Evolutionary conservation across 2,113 vertebrate species (phyloP).

Genomic region (Lathamus discolor): DNA sequence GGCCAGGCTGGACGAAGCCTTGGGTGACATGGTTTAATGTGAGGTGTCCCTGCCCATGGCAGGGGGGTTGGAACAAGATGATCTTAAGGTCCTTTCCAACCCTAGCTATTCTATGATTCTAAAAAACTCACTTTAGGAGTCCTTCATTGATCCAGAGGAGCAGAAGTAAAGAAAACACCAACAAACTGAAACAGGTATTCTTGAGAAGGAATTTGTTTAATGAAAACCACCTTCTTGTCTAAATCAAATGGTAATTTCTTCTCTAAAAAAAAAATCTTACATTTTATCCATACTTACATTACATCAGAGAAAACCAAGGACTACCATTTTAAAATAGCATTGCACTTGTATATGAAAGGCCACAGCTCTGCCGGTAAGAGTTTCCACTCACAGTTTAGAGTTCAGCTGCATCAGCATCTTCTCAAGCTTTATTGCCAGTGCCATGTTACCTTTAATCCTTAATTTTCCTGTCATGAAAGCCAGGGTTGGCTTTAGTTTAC

Average conservation of each 20-base stretch:
- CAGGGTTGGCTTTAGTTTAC: conserved; percentile 91
- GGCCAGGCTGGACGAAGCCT: too few relatives aligned
- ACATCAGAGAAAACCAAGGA: background rate
- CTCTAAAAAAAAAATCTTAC: background rate
- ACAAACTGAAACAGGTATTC: background rate
- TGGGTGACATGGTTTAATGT: too few relatives aligned
- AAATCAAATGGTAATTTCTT: background rate
- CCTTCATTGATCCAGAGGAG: background rate
- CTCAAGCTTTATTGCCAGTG: conserved; percentile 90
- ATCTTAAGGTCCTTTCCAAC: too few relatives aligned
- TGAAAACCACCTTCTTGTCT: background rate
- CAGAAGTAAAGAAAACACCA: background rate
- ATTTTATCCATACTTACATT: background rate
- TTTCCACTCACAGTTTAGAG: conserved; percentile 76
- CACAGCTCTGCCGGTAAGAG: background rate
- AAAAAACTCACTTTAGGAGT: background rate
- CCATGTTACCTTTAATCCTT: conserved; percentile 86
- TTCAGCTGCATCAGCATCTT: conserved; percentile 87
- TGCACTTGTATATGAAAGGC: conserved; percentile 32
- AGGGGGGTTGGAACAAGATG: too few relatives aligned
- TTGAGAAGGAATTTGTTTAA: background rate
- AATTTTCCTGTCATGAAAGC: conserved; percentile 95
- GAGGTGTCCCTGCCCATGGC: too few relatives aligned
- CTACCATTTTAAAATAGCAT: background rate
- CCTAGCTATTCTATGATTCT: too few relatives aligned